Conservation (phyloP, 2,888 invertebrate genomes). For the Dicranocentrus wangi region DNA sequence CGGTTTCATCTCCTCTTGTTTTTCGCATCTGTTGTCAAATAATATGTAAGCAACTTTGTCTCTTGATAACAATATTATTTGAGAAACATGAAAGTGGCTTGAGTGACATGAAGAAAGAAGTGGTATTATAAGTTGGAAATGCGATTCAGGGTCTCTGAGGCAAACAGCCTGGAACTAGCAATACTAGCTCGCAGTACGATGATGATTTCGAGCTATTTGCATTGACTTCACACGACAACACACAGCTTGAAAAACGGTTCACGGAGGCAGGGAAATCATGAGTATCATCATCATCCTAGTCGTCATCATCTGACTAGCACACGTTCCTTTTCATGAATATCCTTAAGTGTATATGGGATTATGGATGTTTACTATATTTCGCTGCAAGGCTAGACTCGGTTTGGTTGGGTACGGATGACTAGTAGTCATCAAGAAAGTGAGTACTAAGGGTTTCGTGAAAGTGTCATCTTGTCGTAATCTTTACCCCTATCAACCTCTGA, state of each 20-base stretch:
- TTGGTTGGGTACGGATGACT: not conserved
- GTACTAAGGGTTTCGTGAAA: slow-evolving; percentile 66
- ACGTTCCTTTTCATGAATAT: slow-evolving; percentile 21
- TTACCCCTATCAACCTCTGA: slow-evolving; percentile 63
- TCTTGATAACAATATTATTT: slow-evolving; percentile 57
- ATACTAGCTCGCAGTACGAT: slow-evolving; percentile 10
- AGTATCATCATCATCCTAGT: slow-evolving; percentile 34
- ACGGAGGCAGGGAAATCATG: slow-evolving; percentile 34
- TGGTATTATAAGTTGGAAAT: not conserved
- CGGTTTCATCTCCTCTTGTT: slow-evolving; percentile 30
- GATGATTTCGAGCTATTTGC: slow-evolving; percentile 52
- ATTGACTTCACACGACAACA: slow-evolving; percentile 60
- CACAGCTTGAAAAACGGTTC: slow-evolving; percentile 50
- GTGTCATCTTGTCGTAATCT: slow-evolving; percentile 68
- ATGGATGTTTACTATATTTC: too few relatives aligned
- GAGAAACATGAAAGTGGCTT: slow-evolving; percentile 44
- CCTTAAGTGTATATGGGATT: slow-evolving; percentile 18
- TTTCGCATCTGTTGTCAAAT: slow-evolving; percentile 61
- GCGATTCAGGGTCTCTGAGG: not conserved
- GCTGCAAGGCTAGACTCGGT: too few relatives aligned
- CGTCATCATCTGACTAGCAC: slow-evolving; percentile 27
- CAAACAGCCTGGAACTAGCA: not conserved
- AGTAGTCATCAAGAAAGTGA: slow-evolving; percentile 61
- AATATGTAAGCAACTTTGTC: slow-evolving; percentile 59
- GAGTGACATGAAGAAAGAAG: slow-evolving; percentile 42